These are phyloP conservation scores for Eupithecia subfuscata DNA, from an alignment of 2,888 invertebrate species.

Conservation along the genomic window DNA sequence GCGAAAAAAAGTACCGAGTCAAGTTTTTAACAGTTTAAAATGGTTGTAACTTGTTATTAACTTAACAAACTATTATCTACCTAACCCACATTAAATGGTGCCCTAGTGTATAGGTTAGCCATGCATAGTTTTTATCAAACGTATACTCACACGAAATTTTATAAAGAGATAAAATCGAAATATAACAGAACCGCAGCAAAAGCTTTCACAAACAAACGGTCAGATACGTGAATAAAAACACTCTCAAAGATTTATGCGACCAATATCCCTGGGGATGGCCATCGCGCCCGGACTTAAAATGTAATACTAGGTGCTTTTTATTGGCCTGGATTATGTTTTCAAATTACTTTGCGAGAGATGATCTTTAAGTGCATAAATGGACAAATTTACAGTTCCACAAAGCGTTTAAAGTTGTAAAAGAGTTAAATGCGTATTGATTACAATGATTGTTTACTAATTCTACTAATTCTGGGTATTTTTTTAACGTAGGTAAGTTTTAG, in stretches of 20 bases:
- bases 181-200: constrained; percentile 23
- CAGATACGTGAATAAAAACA: constrained; percentile 42
- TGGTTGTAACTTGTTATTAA: not conserved
- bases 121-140: not conserved
- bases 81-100: not conserved
- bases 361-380: not conserved
- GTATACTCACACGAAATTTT: not conserved
- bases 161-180: constrained; percentile 14
- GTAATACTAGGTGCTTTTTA: constrained; percentile 37
- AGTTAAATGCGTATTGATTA: not conserved
- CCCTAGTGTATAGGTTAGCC: no score
- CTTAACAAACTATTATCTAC: not conserved
- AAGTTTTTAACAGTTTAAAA: not conserved
- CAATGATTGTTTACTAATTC: no score
- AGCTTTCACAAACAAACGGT: constrained; percentile 38
- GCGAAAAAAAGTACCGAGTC: no score
- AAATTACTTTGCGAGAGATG: not conserved
- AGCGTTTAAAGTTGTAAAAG: not conserved
- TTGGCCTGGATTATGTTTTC: constrained; percentile 12
- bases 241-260: constrained; percentile 42
- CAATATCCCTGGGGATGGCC: constrained; percentile 42
- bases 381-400: not conserved
- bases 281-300: constrained; percentile 36
- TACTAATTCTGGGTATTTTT: not conserved
- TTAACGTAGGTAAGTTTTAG: not conserved